Evolutionary conservation across 2,113 vertebrate species (phyloP).

Genomic region (Penelope pileata): DNA sequence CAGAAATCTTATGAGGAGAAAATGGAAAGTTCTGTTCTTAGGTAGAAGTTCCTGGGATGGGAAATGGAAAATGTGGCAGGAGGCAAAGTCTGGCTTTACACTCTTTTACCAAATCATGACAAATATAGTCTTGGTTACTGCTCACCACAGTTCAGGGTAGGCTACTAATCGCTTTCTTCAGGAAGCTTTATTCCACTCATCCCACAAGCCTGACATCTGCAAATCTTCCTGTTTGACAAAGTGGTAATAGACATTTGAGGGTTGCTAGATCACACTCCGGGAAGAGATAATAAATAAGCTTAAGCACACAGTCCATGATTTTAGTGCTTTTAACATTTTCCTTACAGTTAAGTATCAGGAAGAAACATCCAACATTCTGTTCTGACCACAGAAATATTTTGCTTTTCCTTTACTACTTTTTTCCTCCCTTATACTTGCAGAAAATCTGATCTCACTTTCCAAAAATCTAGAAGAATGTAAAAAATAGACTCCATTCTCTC

Average conservation of each 20-base stretch:
- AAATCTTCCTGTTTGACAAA: neutral
- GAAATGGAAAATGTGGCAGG: neutral
- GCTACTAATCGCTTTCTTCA: neutral
- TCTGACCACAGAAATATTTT: slow-evolving; percentile 29
- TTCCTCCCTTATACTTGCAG: slow-evolving; percentile 6
- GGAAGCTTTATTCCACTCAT: neutral
- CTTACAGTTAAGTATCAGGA: neutral
- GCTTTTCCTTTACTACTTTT: neutral
- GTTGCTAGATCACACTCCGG: neutral
- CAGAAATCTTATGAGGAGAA: neutral
- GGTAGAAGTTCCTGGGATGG: neutral
- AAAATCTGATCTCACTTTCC: slow-evolving; percentile 48
- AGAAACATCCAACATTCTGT: neutral
- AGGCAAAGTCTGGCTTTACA: neutral
- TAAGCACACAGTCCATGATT: neutral
- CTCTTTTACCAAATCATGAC: neutral
- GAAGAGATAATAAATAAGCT: neutral
- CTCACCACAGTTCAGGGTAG: neutral
- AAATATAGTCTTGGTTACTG: neutral
- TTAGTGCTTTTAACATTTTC: slow-evolving; percentile 3
- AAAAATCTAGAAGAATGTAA: slow-evolving; percentile 9
- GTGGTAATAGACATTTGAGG: neutral
- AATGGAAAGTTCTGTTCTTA: neutral
- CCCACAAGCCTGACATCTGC: neutral
- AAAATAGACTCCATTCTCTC: neutral